Conservation (phyloP, 1,140 invertebrate genomes). For the Trypoxylus dichotomus region DNA sequence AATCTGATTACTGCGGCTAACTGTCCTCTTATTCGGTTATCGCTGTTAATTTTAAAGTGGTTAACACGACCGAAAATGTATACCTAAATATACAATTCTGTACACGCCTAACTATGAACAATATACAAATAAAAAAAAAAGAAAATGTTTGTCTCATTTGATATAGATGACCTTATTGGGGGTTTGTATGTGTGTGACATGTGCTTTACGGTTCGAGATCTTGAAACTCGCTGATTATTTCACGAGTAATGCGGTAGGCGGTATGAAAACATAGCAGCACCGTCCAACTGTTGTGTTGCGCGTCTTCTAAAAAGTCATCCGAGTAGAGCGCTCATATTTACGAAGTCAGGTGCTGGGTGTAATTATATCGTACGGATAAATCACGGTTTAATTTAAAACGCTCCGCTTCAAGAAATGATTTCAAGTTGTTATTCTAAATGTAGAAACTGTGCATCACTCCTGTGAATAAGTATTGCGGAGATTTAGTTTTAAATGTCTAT, state of each 20-base stretch:
- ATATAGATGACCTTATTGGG: slow-evolving; percentile 2
- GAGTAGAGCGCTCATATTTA: neutral
- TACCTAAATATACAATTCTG: neutral
- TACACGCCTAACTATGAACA: neutral
- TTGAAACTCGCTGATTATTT: slow-evolving; percentile 1
- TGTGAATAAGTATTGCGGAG: neutral
- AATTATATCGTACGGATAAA: slow-evolving; percentile 3
- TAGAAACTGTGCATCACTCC: neutral
- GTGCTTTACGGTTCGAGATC: neutral
- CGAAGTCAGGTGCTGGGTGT: slow-evolving; percentile 11
- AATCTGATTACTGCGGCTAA: slow-evolving; percentile 4
- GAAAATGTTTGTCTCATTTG: neutral
- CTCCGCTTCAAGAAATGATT: neutral
- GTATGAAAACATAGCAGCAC: neutral
- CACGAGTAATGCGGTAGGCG: slow-evolving; percentile 1
- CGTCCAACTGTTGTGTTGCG: slow-evolving; percentile 5
- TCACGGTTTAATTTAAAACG: slow-evolving; percentile 8
- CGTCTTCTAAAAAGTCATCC: neutral
- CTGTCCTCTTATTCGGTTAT: neutral
- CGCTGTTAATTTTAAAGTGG: neutral
- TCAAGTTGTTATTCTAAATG: neutral
- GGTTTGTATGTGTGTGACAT: neutral
- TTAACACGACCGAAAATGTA: neutral
- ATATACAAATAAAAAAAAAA: neutral
- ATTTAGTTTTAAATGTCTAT: neutral